Base-by-base conservation (phyloP, 2,797 vertebrate species). In the Glyptemys insculpta region DNA sequence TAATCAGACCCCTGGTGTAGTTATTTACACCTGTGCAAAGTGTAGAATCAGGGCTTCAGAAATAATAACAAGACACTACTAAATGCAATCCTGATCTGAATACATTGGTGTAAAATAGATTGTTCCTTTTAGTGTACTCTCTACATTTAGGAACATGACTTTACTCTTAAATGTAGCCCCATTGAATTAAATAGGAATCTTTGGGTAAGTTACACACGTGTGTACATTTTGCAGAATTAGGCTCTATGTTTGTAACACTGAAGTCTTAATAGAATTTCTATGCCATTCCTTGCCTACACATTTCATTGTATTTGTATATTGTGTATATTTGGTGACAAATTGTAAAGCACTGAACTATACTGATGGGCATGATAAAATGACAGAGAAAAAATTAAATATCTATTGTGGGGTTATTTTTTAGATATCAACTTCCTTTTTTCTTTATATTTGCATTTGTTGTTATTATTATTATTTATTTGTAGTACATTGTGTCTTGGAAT, bases 401-500 rank as follows among this genome's bases (percentile, higher is more conserved):
- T 0, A 6, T 52, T 76, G 31, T 53, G 23, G 83, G 49, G 57
- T 44, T 1, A 1, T 53, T 47, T 2, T 44, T 23, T 31, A 68
- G 59, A 62, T 37, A 68, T 18, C 34, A 68, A 68, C 16, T 2
- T 37, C 21, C 23, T 57, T n/a, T 72, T 53, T 12, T 21, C 15
- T 8, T 15, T 8, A 4, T 10, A 72, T 47, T 37, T 16, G 52
- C 47, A 81, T 78, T 49, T 4, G 83, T 57, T 87, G 12, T 68
- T 86, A 85, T 8, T n/a, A 50, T 86, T 83, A 27, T 59, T 54
- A 1, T 76, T 84, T 41, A 37, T 37, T 31, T 65, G 5, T 56
- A 92, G 68, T 37, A 88, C 85, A 41, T 8, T 81, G 12, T 50
- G 56, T 81, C 86, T 74, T 47, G 41, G 25, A 47, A 76, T 76